A percentile compares a stretch with the other conserved stretches of the same genome.
phyloP scores from a whole-genome alignment of 1,140 invertebrate genomes.

The Drosophila tani region DNA sequence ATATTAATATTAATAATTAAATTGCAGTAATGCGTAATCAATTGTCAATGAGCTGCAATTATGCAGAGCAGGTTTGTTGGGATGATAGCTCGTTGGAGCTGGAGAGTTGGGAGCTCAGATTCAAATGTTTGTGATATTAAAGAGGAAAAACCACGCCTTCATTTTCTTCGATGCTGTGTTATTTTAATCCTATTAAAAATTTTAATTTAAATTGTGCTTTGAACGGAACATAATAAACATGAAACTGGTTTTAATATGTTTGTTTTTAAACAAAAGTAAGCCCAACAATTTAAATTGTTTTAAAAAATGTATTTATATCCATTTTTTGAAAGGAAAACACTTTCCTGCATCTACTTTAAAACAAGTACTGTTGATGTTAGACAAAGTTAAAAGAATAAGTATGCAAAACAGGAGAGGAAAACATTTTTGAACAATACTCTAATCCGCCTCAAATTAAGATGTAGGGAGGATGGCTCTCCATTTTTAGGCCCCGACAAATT shows the following conservation, averaged over 20 bases:
- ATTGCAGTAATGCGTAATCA: conserved; percentile 53
- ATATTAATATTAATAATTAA: conserved; percentile 49
- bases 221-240: background rate
- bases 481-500: background rate
- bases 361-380: too few species aligned
- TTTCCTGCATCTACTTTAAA: background rate
- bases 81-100: background rate
- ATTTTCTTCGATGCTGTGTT: background rate
- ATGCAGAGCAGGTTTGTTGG: background rate
- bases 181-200: conserved; percentile 5
- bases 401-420: too few species aligned
- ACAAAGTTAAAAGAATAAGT: background rate
- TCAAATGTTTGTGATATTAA: conserved; percentile 7
- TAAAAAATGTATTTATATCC: background rate
- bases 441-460: background rate
- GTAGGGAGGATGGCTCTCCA: background rate
- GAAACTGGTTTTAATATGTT: background rate
- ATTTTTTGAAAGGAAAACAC: background rate
- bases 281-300: too few species aligned
- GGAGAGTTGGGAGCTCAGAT: background rate
- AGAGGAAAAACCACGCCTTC: conserved; percentile 7
- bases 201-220: background rate
- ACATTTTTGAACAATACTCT: background rate
- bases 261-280: background rate
- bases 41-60: conserved; percentile 40